phyloP scores from a whole-genome alignment of 2,113 vertebrate species.

The Monopterus albus region DNA sequence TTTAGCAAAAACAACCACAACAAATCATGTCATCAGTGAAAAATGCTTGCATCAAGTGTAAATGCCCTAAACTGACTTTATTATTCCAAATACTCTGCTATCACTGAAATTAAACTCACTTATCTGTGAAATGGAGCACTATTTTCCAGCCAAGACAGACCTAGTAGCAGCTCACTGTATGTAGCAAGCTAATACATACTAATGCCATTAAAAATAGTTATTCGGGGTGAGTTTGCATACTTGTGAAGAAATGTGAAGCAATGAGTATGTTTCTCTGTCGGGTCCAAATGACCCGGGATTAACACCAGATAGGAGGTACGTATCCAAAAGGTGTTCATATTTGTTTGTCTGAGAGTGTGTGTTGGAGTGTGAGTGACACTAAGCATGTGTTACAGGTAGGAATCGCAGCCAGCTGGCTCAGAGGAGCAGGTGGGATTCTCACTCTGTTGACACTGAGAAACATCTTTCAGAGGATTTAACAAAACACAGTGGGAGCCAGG shows the following conservation, averaged over 20 bases:
- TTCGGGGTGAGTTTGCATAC: not conserved
- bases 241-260: not conserved
- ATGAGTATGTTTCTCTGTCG: not conserved
- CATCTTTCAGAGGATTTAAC: conserved; percentile 13
- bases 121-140: conserved; percentile 40
- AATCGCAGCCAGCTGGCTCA: conserved; percentile 27
- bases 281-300: not conserved
- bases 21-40: conserved; percentile 46
- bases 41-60: conserved; percentile 40
- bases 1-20: conserved; percentile 36
- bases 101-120: conserved; percentile 54
- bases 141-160: conserved; percentile 10
- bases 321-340: not conserved
- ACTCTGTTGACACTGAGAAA: conserved; percentile 39
- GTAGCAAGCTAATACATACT: conserved; percentile 6
- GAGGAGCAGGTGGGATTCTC: conserved; percentile 43
- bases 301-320: not conserved
- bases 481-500: not conserved
- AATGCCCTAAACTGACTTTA: conserved; percentile 39
- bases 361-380: conserved; percentile 29
- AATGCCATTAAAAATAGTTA: not conserved
- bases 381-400: conserved; percentile 38
- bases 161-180: conserved; percentile 17
- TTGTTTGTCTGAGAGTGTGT: not conserved
- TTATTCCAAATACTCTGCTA: conserved; percentile 35